Evolutionary conservation across 2,113 vertebrate species (phyloP).

Genomic region (Trogon melanurus): DNA sequence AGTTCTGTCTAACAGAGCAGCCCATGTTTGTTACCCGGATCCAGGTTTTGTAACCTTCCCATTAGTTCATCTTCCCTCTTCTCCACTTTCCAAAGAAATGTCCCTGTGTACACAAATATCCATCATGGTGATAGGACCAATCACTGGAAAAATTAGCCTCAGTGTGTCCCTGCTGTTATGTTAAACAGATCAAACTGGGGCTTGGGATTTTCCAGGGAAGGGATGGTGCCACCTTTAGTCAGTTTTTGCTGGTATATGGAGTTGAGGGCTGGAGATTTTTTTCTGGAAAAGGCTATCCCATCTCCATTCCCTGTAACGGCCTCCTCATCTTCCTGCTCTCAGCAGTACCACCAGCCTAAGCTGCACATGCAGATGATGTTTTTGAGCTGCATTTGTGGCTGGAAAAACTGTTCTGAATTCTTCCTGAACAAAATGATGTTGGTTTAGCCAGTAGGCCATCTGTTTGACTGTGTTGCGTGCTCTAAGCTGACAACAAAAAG

Average conservation of each 20-base stretch:
- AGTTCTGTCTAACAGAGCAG: not conserved
- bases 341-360: not conserved
- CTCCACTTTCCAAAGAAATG: not conserved
- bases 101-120: not conserved
- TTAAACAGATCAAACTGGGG: not conserved
- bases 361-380: not conserved
- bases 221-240: not conserved
- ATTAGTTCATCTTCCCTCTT: not conserved
- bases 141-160: accelerated
- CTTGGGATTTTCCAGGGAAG: not conserved
- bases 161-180: not conserved
- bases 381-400: not conserved
- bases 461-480: not conserved
- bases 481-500: not conserved
- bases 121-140: not conserved
- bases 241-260: not conserved
- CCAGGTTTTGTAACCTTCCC: not conserved
- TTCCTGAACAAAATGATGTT: not conserved
- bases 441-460: not conserved
- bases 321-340: not conserved
- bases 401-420: not conserved
- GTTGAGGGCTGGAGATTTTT: not conserved
- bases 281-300: not conserved
- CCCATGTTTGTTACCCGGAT: not conserved
- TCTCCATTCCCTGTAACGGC: not conserved